Evolutionary conservation across 2,888 invertebrate genomes (phyloP).

Genomic region (Xylota segnis): DNA sequence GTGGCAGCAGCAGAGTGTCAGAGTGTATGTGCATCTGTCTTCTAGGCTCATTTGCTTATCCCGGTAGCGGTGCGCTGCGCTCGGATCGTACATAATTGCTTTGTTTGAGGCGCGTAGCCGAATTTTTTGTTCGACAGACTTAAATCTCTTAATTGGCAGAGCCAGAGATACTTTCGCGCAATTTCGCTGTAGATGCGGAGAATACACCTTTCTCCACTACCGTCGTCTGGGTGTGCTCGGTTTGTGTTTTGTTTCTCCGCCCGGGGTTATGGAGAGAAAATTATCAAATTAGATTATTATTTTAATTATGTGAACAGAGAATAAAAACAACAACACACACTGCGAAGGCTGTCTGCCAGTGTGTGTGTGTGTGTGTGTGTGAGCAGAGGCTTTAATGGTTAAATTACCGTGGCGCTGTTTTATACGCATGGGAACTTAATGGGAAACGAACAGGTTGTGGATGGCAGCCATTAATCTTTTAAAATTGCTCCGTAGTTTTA

Average conservation of each 20-base stretch:
- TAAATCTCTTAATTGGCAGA: constrained; percentile 25
- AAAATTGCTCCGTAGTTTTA: constrained; percentile 53
- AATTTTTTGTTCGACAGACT: background rate
- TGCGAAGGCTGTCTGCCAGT: no score
- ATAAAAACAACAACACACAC: constrained; percentile 17
- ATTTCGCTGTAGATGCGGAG: constrained; percentile 12
- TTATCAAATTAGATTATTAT: constrained; percentile 65
- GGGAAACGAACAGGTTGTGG: constrained; percentile 54
- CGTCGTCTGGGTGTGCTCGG: background rate
- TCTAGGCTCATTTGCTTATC: background rate
- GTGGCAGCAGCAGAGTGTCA: background rate
- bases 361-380: background rate
- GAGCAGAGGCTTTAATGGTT: constrained; percentile 53
- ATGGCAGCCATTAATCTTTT: constrained; percentile 57
- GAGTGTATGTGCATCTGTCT: background rate
- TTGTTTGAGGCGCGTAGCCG: background rate
- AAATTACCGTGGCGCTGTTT: constrained; percentile 50
- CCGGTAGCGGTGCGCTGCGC: background rate
- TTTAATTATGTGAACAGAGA: constrained; percentile 59
- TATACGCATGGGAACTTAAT: constrained; percentile 62
- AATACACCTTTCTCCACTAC: constrained; percentile 3
- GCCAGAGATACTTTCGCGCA: constrained; percentile 24
- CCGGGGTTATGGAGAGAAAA: constrained; percentile 36
- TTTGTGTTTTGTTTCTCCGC: background rate
- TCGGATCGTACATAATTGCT: background rate